Base-by-base conservation (phyloP, 2,113 vertebrate genomes). In the Gallinago jamesoni region DNA sequence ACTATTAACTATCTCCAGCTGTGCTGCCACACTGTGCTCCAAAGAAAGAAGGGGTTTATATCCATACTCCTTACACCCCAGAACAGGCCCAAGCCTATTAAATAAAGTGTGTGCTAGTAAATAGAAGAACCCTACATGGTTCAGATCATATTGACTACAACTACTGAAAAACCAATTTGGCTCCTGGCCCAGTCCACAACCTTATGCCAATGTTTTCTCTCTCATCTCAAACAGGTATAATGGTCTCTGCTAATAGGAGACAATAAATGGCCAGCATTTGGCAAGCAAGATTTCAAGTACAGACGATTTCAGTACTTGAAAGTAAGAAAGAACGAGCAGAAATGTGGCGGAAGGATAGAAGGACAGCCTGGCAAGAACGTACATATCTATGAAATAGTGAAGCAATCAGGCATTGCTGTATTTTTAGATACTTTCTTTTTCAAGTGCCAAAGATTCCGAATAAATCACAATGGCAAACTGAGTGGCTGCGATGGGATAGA, bases 401-500 rank as follows among this genome's bases (percentile, higher is more conserved):
- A 87, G 91, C 69, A 94, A 93, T 92, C 94, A 95, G 80, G 50
- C 31, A 0, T 22, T 56, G 55, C 13, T 74, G 53, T 95, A 96
- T 95, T 96, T 96, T 96, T 96, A 94, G 96, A 82, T 57, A 68
- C 76, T 94, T 87, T 92, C 60, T 93, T 92, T 86, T 70, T 93
- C 80, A 92, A 93, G 90, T 64, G 73, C 88, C 85, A 91, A 94
- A 96, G 90, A 92, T 81, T 81, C 62, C 0, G 22, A 84, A 93
- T 96, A 96, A 94, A 96, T 95, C 95, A 95, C 66, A 96, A 89
- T 47, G 57, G 83, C 73, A 96, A 96, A 94, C 73, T 62, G 90
- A 92, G 67, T 95, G 74, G 66, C 76, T 73, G 50, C 94, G 80
- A 92, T 81, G 57, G 86, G 86, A 87, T 6, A 92, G 62, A 94